Percentiles rank a stretch among this genome's conserved stretches.
phyloP scores from a whole-genome alignment of 2,888 invertebrate genomes.

The Pyrocoelia pectoralis region DNA sequence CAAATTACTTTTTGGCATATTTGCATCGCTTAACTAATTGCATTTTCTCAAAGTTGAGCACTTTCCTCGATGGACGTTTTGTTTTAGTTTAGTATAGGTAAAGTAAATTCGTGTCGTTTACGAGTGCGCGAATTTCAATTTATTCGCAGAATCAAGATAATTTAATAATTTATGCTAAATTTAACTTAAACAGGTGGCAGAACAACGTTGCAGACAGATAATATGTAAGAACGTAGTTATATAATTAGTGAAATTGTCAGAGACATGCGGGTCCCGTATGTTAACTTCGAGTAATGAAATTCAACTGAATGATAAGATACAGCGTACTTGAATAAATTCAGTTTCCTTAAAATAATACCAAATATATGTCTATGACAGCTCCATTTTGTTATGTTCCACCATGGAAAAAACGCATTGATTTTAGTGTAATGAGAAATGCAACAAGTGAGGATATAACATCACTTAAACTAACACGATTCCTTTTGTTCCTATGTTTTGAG shows the following conservation, averaged over 20 bases:
- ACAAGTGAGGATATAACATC: slow-evolving; percentile 38
- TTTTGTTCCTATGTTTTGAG: slow-evolving; percentile 14
- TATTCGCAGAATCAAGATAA: slow-evolving; percentile 15
- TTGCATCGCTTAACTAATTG: too few species aligned
- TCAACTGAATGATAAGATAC: slow-evolving; percentile 25
- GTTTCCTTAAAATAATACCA: neutral
- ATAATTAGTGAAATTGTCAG: slow-evolving; percentile 31
- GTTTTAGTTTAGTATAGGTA: neutral
- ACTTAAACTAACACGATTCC: slow-evolving; percentile 34
- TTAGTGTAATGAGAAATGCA: slow-evolving; percentile 38
- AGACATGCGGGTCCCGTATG: slow-evolving; percentile 31
- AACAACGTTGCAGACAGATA: slow-evolving; percentile 24
- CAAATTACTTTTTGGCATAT: too few species aligned
- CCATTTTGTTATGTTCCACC: neutral
- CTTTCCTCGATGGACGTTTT: neutral
- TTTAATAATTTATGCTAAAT: slow-evolving; percentile 27
- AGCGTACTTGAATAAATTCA: slow-evolving; percentile 25
- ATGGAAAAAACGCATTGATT: slow-evolving; percentile 1
- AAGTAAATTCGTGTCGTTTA: too few species aligned
- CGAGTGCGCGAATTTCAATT: neutral
- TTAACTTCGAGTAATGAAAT: slow-evolving; percentile 30
- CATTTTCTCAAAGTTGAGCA: neutral
- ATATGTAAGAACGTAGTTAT: slow-evolving; percentile 25
- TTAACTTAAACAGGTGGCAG: slow-evolving; percentile 25
- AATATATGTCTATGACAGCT: neutral